Evolutionary conservation across 1,140 invertebrate genomes (phyloP).

Genomic region (Drosophila leontia): DNA sequence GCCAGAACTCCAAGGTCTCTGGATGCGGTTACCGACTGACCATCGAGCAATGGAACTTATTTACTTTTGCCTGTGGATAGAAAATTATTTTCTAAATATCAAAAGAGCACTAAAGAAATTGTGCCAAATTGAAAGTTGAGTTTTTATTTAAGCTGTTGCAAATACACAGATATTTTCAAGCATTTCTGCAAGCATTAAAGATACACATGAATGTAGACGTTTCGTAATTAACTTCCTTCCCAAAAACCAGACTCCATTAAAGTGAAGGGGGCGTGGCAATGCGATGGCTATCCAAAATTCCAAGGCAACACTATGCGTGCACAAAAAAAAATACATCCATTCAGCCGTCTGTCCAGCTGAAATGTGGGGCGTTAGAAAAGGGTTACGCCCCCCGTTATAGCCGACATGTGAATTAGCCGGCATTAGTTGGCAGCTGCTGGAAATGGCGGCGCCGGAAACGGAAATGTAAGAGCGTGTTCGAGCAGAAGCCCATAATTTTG

Average conservation of each 20-base stretch:
- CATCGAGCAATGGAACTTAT: constrained; percentile 20
- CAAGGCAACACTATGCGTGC: constrained; percentile 27
- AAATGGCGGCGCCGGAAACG: constrained; percentile 58
- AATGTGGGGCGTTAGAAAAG: constrained; percentile 30
- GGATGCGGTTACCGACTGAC: constrained; percentile 23
- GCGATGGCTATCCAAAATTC: not conserved
- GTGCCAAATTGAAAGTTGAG: not conserved
- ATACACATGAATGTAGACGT: not conserved
- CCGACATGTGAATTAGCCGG: constrained; percentile 42
- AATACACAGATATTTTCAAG: not conserved
- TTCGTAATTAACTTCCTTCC: not conserved
- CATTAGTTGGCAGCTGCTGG: constrained; percentile 16
- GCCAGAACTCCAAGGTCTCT: constrained; percentile 12
- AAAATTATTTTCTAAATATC: not conserved
- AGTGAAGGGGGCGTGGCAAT: constrained; percentile 22
- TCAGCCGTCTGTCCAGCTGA: constrained; percentile 26
- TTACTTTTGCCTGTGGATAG: constrained; percentile 18
- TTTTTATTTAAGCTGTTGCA: not conserved
- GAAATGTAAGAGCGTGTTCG: constrained; percentile 76
- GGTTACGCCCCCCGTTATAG: constrained; percentile 36
- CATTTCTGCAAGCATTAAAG: not conserved
- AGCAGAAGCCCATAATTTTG: constrained; percentile 76
- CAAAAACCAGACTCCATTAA: constrained; percentile 26
- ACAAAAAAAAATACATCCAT: constrained; percentile 47
- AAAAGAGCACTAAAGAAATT: not conserved